Percentiles rank a stretch among this genome's conserved stretches.
Conservation (phyloP, 1,140 invertebrate genomes). For the Drosophila neocordata region DNA sequence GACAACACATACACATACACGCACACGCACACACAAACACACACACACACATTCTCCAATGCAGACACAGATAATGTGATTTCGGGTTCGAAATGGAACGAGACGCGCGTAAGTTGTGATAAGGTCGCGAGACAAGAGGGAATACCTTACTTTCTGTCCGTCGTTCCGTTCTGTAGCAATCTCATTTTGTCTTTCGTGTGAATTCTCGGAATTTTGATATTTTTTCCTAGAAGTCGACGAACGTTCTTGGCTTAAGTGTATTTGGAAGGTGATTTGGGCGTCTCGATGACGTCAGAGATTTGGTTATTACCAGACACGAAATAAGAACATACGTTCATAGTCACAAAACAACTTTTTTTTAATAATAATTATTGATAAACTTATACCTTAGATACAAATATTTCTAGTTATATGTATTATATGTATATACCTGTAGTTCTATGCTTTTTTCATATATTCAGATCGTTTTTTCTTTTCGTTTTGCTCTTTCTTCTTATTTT, state of each 20-base stretch:
- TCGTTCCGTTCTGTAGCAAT: slow-evolving; percentile 37
- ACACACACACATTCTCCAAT: slow-evolving; percentile 13
- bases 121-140: slow-evolving; percentile 68
- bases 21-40: slow-evolving; percentile 13
- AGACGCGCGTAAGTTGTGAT: slow-evolving; percentile 78
- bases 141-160: slow-evolving; percentile 63
- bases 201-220: slow-evolving; percentile 81
- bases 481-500: neutral
- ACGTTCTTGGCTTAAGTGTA: slow-evolving; percentile 9
- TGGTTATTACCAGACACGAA: neutral
- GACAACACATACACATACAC: slow-evolving; percentile 31
- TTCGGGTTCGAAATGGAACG: slow-evolving; percentile 72
- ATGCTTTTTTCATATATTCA: neutral
- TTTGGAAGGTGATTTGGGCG: neutral
- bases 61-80: slow-evolving; percentile 68
- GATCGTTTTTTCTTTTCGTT: neutral
- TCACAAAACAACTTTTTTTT: no score
- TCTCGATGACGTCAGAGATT: slow-evolving; percentile 7
- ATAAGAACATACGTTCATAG: neutral
- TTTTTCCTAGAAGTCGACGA: slow-evolving; percentile 76
- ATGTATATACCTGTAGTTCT: no score
- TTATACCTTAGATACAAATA: no score
- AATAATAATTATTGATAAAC: no score
- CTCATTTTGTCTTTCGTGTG: slow-evolving; percentile 77
- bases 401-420: neutral